Evolutionary conservation across 2,113 vertebrate genomes (phyloP), one percentile per base, ranked within the genome.

Genomic region (Cyanoliseus patagonus): DNA sequence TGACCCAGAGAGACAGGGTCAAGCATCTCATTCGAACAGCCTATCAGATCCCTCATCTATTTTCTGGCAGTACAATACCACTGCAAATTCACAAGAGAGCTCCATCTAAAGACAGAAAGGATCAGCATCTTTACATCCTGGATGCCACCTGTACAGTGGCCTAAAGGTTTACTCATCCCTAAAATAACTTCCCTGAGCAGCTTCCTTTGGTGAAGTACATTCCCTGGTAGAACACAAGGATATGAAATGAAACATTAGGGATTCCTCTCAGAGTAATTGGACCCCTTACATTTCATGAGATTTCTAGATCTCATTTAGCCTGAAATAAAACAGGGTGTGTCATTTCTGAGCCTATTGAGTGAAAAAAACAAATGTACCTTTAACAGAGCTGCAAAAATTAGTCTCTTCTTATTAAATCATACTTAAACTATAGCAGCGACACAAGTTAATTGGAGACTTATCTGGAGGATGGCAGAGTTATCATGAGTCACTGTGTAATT

Each of bases 381-480:
- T 88, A 87, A 85, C 79, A 82, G 46, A 88, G 69, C 86, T 88
- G 70, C 82, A 94, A 87, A 94, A 92, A 90, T 92, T 42, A 88
- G 82, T 84, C 86, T 88, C 61, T 55, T 78, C 64, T 87, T 95
- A 92, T 88, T 92, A 95, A 95, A 95, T 94, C 79, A 82, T 87
- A 90, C 53, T 95, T 90, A 88, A 95, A 94, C 86, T 92, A 86
- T 10, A 86, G 75, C 51, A 88, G 42, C 44, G 83, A 92, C 86
- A 92, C 67, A 72, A 94, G 91, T 92, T 96, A 95, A 96, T 96
- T 94, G 79, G 62, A 57, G 72, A 91, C 91, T 83, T 94, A 94
- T 90, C 73, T 74, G 69, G 53, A 88, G 55, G 79, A 85, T 51
- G 82, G 85, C 49, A 49, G 69, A 94, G 88, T 94, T 96, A 82